phyloP scores from a whole-genome alignment of 2,888 invertebrate genomes.

The Halocaridina rubra region DNA sequence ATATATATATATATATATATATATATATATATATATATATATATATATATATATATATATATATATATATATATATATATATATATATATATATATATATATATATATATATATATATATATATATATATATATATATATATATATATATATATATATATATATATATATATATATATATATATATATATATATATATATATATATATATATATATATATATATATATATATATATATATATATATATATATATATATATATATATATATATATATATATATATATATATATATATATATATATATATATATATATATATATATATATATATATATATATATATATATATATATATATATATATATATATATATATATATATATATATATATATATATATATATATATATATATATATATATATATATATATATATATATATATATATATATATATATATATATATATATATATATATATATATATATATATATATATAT shows the following conservation, averaged over 20 bases:
- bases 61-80: neutral
- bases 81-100: neutral
- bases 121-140: neutral
- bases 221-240: neutral
- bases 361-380: neutral
- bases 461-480: constrained; percentile 1
- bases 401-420: neutral
- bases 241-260: neutral
- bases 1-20: neutral
- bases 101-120: neutral
- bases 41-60: neutral
- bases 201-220: neutral
- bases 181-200: neutral
- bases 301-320: neutral
- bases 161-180: neutral
- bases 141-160: neutral
- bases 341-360: neutral
- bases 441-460: neutral
- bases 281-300: neutral
- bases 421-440: neutral
- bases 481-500: neutral
- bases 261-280: neutral
- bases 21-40: neutral
- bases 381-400: neutral
- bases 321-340: neutral